Evolutionary conservation across 2,113 vertebrate species (phyloP), one percentile per base, ranked within the genome.

Genomic region (Gracilinanus agilis): DNA sequence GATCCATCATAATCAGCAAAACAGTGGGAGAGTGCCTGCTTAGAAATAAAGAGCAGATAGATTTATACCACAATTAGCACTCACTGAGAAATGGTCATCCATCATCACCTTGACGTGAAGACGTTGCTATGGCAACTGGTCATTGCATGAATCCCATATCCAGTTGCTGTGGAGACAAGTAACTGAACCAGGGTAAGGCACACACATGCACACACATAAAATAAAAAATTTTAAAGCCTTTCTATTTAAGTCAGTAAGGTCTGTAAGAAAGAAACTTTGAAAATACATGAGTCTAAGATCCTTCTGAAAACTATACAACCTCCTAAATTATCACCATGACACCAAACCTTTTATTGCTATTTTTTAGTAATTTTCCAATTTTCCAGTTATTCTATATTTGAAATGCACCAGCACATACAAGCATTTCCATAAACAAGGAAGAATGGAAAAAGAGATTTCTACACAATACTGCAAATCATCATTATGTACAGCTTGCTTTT

Each of bases 91-190:
- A 95, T 96, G 94, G 97, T 95, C 97, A 83, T 97, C 96, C 96
- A 95, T 96, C 93, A 93, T 97, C 96, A 96, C 97, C 95, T 96
- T 96, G 96, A 44, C 97, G 90, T 92, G 93, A 96, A 96, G 96
- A 97, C 94, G 97, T 98, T 98, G 97, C 97, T 96, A 90, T 97
- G 95, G 97, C 93, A 97, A 97, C 97, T 88, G 29, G 92, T 88
- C 92, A 92, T 94, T 54, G 61, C 40, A 88, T 96, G 94, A 95
- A 95, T 96, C 94, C 89, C 67, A 75, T 55, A 97, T 92, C 94
- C 96, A 97, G 91, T 93, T 95, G 93, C 95, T 96, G 92, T 97
- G 95, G 93, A 95, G 96, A 96, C 96, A 96, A 96, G 55, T 24
- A 95, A 94, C 95, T 56, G 58, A 89, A 92, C 61, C 94, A 92